Evolutionary conservation across 2,888 invertebrate genomes (phyloP).

Genomic region (Saturnia japonica): DNA sequence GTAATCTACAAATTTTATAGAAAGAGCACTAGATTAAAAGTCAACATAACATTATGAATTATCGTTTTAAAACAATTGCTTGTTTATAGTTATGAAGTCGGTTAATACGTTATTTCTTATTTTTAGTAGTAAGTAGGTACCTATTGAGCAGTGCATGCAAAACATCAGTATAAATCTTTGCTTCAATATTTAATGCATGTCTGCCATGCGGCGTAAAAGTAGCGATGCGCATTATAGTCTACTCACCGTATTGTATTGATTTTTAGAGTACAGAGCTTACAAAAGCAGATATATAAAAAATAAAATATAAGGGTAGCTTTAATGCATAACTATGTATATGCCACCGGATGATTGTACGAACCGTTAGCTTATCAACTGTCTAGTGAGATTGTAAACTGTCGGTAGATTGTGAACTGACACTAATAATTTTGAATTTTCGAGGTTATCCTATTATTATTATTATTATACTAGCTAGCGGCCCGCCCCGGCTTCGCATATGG

Average conservation of each 20-base stretch:
- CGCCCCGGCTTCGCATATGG: too few relatives aligned
- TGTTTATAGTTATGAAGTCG: slow-evolving; percentile 11
- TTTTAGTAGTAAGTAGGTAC: not conserved
- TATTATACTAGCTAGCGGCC: too few relatives aligned
- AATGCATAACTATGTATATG: too few relatives aligned
- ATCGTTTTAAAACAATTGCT: slow-evolving; percentile 10
- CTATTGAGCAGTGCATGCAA: slow-evolving; percentile 7
- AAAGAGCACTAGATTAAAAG: slow-evolving; percentile 8
- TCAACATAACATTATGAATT: slow-evolving; percentile 10
- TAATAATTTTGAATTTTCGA: too few relatives aligned
- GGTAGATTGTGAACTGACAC: too few relatives aligned
- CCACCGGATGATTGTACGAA: too few relatives aligned
- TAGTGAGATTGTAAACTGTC: too few relatives aligned
- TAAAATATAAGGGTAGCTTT: not conserved
- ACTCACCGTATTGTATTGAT: not conserved
- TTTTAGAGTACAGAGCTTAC: not conserved
- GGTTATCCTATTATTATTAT: too few relatives aligned
- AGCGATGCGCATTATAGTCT: not conserved
- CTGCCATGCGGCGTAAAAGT: not conserved
- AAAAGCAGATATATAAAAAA: not conserved
- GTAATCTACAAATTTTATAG: not conserved
- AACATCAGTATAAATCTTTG: slow-evolving; percentile 11
- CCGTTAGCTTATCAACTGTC: too few relatives aligned
- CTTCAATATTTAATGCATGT: slow-evolving; percentile 5
- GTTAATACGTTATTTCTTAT: slow-evolving; percentile 2